phyloP scores from a whole-genome alignment of 1,140 invertebrate species.

The Meloidogyne floridensis region DNA sequence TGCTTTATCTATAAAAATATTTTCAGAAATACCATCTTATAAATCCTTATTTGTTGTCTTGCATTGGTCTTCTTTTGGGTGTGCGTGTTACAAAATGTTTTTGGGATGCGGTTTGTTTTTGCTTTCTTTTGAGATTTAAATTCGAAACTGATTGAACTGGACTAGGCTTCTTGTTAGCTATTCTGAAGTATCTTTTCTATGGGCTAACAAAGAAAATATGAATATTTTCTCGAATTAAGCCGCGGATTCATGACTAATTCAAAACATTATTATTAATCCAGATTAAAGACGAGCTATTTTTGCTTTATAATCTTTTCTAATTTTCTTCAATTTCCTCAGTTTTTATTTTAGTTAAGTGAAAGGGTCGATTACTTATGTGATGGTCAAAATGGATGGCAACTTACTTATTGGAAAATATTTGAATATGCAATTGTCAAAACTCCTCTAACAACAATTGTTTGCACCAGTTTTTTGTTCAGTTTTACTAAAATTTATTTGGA shows the following conservation, averaged over 20 bases:
- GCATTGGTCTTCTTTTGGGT: slow-evolving; percentile 79
- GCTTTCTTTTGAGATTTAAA: too few species aligned
- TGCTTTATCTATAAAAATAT: slow-evolving; percentile 31
- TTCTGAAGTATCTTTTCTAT: too few species aligned
- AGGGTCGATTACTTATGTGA: slow-evolving; percentile 25
- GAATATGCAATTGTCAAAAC: slow-evolving; percentile 66
- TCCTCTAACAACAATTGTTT: slow-evolving; percentile 54
- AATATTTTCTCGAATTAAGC: too few species aligned
- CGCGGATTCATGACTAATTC: too few species aligned
- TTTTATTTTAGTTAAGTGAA: slow-evolving; percentile 47
- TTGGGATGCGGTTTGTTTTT: slow-evolving; percentile 68
- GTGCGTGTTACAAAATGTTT: slow-evolving; percentile 78
- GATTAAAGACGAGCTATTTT: too few species aligned
- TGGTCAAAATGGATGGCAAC: slow-evolving; percentile 34
- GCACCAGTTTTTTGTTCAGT: slow-evolving; percentile 71
- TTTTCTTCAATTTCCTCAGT: not conserved
- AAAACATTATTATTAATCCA: too few species aligned
- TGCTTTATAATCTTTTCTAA: not conserved
- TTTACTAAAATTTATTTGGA: slow-evolving; percentile 75
- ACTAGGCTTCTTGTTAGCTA: too few species aligned
- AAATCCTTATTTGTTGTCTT: slow-evolving; percentile 80
- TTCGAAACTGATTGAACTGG: not conserved
- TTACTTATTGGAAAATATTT: slow-evolving; percentile 46
- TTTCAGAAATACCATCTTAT: slow-evolving; percentile 93
- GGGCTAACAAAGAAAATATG: too few species aligned